Percentiles rank a stretch among this genome's conserved stretches.
Conservation (phyloP, 2,888 invertebrate genomes). For the Drosophila quinaria region DNA sequence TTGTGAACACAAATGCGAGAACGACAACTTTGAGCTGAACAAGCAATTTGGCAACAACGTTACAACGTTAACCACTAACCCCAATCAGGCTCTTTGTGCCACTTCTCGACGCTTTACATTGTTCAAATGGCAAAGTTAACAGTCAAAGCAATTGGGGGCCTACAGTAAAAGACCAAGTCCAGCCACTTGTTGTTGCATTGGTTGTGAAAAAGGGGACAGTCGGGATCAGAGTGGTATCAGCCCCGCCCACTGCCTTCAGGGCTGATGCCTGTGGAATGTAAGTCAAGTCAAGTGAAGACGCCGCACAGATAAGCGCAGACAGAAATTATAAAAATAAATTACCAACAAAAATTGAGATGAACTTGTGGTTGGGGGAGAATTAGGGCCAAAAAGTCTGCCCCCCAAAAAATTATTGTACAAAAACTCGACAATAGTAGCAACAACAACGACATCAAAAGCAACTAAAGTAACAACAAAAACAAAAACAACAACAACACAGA, state of each 20-base stretch:
- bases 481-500: slow-evolving; percentile 18
- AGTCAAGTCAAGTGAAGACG: slow-evolving; percentile 32
- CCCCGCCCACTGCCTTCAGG: slow-evolving; percentile 19
- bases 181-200: slow-evolving; percentile 65
- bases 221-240: slow-evolving; percentile 44
- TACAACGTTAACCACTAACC: slow-evolving; percentile 47
- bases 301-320: slow-evolving; percentile 30
- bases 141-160: slow-evolving; percentile 24
- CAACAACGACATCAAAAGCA: slow-evolving; percentile 16
- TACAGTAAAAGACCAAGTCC: slow-evolving; percentile 34
- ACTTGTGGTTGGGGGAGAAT: neutral
- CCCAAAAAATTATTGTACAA: slow-evolving; percentile 31
- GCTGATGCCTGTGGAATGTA: slow-evolving; percentile 13
- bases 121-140: slow-evolving; percentile 15
- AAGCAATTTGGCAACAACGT: slow-evolving; percentile 28
- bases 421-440: slow-evolving; percentile 30
- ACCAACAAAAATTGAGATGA: slow-evolving; percentile 11
- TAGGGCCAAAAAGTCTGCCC: neutral
- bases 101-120: slow-evolving; percentile 10
- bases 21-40: slow-evolving; percentile 12
- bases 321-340: slow-evolving; percentile 43
- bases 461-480: slow-evolving; percentile 2
- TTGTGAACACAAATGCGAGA: slow-evolving; percentile 13
- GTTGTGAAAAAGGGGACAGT: neutral
- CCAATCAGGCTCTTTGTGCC: slow-evolving; percentile 39